These are phyloP conservation scores for Onychomys arenicola DNA, from an alignment of 2,797 vertebrate genomes.

Conservation along the genomic window DNA sequence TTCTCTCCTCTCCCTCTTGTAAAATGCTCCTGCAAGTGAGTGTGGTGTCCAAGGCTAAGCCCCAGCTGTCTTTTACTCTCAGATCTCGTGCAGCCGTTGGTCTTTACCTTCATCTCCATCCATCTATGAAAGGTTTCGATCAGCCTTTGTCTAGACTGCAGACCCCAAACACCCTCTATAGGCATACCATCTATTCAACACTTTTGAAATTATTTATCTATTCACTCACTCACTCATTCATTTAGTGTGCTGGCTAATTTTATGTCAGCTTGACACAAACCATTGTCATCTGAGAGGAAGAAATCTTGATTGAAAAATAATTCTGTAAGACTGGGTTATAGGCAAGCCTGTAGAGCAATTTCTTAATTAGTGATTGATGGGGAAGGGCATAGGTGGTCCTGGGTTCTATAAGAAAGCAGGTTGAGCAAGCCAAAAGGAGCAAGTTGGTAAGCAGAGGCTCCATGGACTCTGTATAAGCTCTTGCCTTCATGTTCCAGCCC, in stretches of 20 bases:
- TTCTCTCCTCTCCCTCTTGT: not conserved
- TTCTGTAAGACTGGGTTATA: not conserved
- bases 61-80: not conserved
- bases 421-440: not conserved
- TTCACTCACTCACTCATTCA: not conserved
- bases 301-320: not conserved
- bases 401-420: not conserved
- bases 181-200: not conserved
- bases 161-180: not conserved
- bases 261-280: not conserved
- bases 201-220: not conserved
- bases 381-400: too few species aligned
- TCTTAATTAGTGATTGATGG: not conserved
- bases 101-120: not conserved
- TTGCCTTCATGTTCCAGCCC: not conserved
- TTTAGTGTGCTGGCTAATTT: not conserved
- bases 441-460: not conserved
- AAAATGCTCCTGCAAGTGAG: not conserved
- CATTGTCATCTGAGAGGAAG: not conserved
- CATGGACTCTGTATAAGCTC: not conserved
- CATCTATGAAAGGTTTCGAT: not conserved
- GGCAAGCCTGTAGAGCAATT: not conserved
- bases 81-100: not conserved
- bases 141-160: not conserved
- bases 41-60: not conserved